phyloP scores from a whole-genome alignment of 2,113 vertebrate species.

The Atherinomorus stipes region DNA sequence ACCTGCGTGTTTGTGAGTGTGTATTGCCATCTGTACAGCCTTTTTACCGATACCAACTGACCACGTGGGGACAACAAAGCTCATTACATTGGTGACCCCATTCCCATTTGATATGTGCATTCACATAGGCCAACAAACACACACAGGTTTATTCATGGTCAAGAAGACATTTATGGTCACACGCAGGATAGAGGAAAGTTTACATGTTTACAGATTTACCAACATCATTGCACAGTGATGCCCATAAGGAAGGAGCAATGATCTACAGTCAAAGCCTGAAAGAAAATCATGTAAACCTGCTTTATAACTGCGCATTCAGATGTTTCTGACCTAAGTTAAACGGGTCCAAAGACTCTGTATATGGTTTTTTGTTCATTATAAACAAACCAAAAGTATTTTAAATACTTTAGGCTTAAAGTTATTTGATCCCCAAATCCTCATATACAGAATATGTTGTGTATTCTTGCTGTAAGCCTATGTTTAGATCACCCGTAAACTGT shows the following conservation, averaged over 20 bases:
- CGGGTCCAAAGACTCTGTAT: background rate
- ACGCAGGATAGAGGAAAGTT: constrained; percentile 31
- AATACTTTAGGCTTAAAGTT: no score
- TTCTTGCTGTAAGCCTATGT: constrained; percentile 20
- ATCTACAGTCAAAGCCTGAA: background rate
- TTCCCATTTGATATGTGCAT: constrained; percentile 64
- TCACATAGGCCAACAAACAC: constrained; percentile 29
- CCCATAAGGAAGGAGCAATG: background rate
- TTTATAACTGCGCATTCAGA: constrained; percentile 1
- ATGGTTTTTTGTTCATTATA: constrained; percentile 8
- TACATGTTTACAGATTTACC: background rate
- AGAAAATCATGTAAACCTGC: background rate
- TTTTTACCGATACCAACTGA: constrained; percentile 59
- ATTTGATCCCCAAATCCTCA: constrained; percentile 34
- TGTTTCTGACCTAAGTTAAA: constrained; percentile 7
- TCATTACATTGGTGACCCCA: constrained; percentile 76
- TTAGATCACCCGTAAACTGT: constrained; percentile 36
- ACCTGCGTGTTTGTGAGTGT: constrained; percentile 50
- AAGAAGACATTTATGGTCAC: background rate
- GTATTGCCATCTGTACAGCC: constrained; percentile 51
- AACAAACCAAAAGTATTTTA: constrained; percentile 19
- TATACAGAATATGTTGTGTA: constrained; percentile 43
- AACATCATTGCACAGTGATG: background rate
- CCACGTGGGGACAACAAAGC: constrained; percentile 70
- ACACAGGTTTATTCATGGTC: constrained; percentile 14